Base-by-base conservation (phyloP, 2,113 vertebrate genomes). In the Collichthys lucidus region DNA sequence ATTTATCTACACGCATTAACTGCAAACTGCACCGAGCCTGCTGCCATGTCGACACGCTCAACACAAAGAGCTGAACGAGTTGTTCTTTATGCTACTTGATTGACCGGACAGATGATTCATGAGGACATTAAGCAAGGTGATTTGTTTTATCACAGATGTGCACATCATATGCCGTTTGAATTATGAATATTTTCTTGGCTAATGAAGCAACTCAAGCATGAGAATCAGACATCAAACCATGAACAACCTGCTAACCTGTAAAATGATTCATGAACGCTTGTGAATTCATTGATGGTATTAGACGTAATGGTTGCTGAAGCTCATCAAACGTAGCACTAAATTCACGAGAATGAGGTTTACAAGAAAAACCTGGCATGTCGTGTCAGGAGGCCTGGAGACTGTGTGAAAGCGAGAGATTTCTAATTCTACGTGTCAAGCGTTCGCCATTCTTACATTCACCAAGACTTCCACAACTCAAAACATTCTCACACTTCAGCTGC, bases 401-500 rank as follows among this genome's bases (percentile, higher is more conserved):
- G n/a, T n/a, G n/a, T n/a, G n/a, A n/a, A 60, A 59, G 47, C 2
- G 19, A 75, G 16, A 75, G 44, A 42, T 72, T 63, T 61, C 24
- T 24, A 62, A 57, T 61, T 9, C 26, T 2, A 56, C 35, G 55
- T 66, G 42, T 57, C 56, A 31, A 7, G 8, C 35, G 44, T 40
- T 26, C 66, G 49, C 70, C 52, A 35, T 5, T 22, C 53, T 46
- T 61, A 50, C 44, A 55, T n/a, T 56, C 56, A 68, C 26, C 10
- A 62, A 56, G 47, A 70, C 52, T 61, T 47, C 22, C 31, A 53
- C 57, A 63, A 26, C 52, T 29, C 29, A 72, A 72, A 61, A 85
- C 0, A 12, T 87, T 92, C 84, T 84, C 80, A 91, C 78, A 87
- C 81, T 88, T 47, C 69, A 91, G 83, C 64, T 74, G 77, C 89